Evolutionary conservation across 2,888 invertebrate species (phyloP), one percentile per base, ranked within the genome.

Genomic region (Melinopterus prodromus): DNA sequence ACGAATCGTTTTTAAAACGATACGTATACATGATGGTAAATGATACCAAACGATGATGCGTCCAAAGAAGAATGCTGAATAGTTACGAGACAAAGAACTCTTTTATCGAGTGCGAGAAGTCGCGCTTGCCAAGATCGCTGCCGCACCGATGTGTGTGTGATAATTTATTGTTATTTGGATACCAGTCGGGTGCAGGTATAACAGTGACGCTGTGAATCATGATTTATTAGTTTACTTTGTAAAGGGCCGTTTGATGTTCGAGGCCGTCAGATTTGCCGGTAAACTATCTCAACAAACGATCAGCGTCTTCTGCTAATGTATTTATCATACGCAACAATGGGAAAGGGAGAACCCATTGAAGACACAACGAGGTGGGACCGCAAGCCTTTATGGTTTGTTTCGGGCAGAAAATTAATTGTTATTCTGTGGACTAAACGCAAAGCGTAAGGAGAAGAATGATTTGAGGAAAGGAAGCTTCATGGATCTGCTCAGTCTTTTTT

Each of bases 161-260:
- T 53, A 53, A 53, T 53, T 53, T 53, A 53, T 53, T 53, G 53
- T 53, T 53, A 12, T 53, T 53, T 53, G 53, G 53, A 9, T 53
- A 12, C 12, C 12, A 12, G 53, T 53, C 53, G 53, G 53, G 53
- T 53, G 53, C 53, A 53, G 53, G 53, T 53, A 53, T 53, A 53
- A 53, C 53, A 3, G 53, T 12, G 53, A 53, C 53, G 53, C 12
- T 53, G 53, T 53, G 53, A 53, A 53, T 53, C 53, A 53, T 53
- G 53, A 53, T 53, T 53, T 53, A 53, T 53, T 53, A 53, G 53
- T 53, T 53, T 53, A 53, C 53, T 53, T 53, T 53, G 53, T 53
- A 53, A 53, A 7, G 12, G 53, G 53, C 12, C 53, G 53, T 53
- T 53, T 53, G 53, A 53, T 53, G 53, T 53, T 53, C 12, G 53